Conservation (phyloP, 2,888 invertebrate species). For the Agrochola litura region DNA sequence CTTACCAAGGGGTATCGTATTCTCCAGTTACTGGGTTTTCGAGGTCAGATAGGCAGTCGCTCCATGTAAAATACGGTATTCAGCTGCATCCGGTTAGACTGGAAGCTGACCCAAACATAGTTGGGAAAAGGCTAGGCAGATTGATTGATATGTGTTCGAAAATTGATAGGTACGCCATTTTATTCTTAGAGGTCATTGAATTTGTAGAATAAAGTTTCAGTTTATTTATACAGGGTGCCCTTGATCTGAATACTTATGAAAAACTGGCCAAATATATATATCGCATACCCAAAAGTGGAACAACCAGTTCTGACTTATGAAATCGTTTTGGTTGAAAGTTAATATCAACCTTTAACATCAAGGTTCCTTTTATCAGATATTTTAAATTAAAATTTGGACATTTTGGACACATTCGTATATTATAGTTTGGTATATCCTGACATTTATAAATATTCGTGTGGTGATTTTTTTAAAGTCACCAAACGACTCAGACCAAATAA, state of each 20-base stretch:
- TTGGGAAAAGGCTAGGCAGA: too few species aligned
- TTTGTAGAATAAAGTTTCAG: neutral
- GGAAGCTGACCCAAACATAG: too few species aligned
- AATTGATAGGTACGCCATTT: neutral
- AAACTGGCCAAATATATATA: too few species aligned
- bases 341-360: neutral
- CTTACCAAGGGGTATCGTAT: too few species aligned
- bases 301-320: neutral
- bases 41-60: too few species aligned
- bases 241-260: neutral
- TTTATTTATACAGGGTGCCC: too few species aligned
- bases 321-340: neutral
- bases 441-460: neutral
- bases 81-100: too few species aligned
- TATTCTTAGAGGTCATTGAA: neutral
- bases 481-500: too few species aligned
- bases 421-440: neutral
- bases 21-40: too few species aligned
- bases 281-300: neutral
- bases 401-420: neutral
- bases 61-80: too few species aligned
- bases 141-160: neutral
- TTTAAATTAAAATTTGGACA: neutral
- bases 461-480: too few species aligned
- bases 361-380: neutral